Percentiles rank a stretch among this genome's conserved stretches.
These are phyloP conservation scores for Okamejei kenojei DNA, from an alignment of 2,797 vertebrate genomes.

Conservation along the genomic window DNA sequence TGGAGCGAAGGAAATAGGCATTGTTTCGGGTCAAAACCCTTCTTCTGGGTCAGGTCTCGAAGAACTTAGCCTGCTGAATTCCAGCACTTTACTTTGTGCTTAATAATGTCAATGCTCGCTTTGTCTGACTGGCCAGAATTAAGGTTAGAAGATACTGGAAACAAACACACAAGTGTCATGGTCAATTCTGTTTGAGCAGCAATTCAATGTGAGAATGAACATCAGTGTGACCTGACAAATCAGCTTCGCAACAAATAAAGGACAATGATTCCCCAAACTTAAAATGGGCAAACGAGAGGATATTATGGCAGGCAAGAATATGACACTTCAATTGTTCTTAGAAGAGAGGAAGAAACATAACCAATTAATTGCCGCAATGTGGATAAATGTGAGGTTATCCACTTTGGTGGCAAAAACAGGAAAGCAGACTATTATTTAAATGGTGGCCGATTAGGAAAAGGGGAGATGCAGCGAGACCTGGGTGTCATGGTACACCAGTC, in stretches of 20 bases:
- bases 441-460: too few relatives aligned
- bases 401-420: too few relatives aligned
- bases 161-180: neutral
- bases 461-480: too few relatives aligned
- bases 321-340: neutral
- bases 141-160: neutral
- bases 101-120: neutral
- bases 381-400: too few relatives aligned
- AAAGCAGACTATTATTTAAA: too few relatives aligned
- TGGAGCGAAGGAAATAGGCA: too few relatives aligned
- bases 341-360: neutral
- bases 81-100: too few relatives aligned
- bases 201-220: neutral
- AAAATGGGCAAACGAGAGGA: neutral
- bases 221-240: neutral
- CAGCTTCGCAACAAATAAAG: neutral
- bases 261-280: neutral
- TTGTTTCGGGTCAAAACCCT: too few relatives aligned
- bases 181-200: neutral
- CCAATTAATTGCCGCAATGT: neutral
- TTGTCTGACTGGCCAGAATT: neutral
- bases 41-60: too few relatives aligned
- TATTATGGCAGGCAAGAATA: neutral
- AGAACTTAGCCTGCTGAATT: too few relatives aligned
- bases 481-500: too few relatives aligned